Evolutionary conservation across 2,888 invertebrate species (phyloP), one percentile per base, ranked within the genome.

Genomic region (Pogonocherus hispidulus): DNA sequence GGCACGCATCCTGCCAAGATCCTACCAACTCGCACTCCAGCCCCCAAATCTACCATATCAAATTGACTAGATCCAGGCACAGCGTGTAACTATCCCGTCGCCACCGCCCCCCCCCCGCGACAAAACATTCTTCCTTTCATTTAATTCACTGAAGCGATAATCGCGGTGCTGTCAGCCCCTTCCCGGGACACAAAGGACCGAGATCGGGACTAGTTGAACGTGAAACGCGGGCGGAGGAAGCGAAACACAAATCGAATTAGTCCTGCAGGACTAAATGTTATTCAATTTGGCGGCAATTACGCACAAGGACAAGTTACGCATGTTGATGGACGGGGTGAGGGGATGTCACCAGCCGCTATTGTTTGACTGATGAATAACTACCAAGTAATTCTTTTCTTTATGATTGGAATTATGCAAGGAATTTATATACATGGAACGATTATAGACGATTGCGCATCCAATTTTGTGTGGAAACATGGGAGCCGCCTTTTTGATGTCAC

Each of bases 61-160:
- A 79, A 79, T 79, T 79, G 79, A 78, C 79, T 79, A 76, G 78
- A 74, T 76, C 74, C 54, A 64, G 51, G 41, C 52, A 63, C 52
- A 63, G 63, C 60, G 67, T 67, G 67, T 72, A 74, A 70, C 74
- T 76, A 75, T 74, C 70, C 75, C 76, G 75, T 77, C 76, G 70
- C 72, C 75, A 76, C 65, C 63, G 68, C 71, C 76, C 76, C 70
- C 73, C n/a, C 76, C 78, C 66, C 64, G 67, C 72, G 78, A 74
- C 74, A 69, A 72, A 76, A 75, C 73, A 70, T 74, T 71, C 73
- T 70, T 73, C 69, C 72, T 76, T 75, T 79, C 75, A 77, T 76
- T 78, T 78, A 78, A 79, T 78, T 77, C 77, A 73, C 73, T 67
- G 69, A 70, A 65, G 63, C 64, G 63, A 56, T 69, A 67, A 69